Evolutionary conservation across 2,888 invertebrate genomes (phyloP).

Genomic region (Acleris emargana): DNA sequence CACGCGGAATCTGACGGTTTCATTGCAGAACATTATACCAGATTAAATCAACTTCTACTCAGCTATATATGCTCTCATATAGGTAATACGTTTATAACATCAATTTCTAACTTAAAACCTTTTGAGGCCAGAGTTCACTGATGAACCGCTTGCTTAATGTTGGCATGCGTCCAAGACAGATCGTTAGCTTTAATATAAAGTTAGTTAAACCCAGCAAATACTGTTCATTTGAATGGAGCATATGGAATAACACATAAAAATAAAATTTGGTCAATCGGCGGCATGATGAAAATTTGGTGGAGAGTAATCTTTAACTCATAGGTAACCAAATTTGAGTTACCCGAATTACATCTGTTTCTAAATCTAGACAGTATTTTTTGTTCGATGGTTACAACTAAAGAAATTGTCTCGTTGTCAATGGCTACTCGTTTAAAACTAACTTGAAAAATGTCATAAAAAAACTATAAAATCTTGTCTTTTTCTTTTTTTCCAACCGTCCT

Average conservation of each 20-base stretch:
- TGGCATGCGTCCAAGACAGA: conserved; percentile 4
- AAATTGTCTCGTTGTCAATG: no score
- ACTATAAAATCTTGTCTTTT: neutral
- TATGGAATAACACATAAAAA: neutral
- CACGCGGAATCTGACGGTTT: no score
- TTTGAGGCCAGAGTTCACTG: neutral
- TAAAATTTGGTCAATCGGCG: neutral
- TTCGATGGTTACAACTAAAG: neutral
- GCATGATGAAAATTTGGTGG: no score
- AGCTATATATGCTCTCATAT: neutral
- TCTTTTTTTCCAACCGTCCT: neutral
- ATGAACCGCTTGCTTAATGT: neutral
- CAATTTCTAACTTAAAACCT: neutral
- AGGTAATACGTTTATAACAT: neutral
- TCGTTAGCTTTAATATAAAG: conserved; percentile 8
- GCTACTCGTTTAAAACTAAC: neutral
- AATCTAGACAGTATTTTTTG: neutral
- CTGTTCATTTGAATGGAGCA: neutral
- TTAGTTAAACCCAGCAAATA: neutral
- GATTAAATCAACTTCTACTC: no score
- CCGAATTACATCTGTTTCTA: no score
- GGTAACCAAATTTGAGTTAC: no score
- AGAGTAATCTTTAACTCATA: no score
- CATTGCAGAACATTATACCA: no score
- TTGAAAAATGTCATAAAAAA: no score